Evolutionary conservation across 2,888 invertebrate species (phyloP), one percentile per base, ranked within the genome.

Genomic region (Bellardia pandia): DNA sequence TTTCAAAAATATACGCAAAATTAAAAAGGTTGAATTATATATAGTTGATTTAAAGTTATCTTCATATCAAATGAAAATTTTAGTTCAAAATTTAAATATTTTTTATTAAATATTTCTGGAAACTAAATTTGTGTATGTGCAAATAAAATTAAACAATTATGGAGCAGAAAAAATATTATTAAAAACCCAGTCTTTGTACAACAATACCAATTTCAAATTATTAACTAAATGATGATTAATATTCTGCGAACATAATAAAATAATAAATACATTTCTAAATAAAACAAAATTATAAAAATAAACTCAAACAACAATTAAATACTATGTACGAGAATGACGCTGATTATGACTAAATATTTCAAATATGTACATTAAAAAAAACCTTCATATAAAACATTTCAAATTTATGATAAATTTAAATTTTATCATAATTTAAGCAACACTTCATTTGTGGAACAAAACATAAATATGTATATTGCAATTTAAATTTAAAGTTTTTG

Each of bases 401-500:
- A 37, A 71, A 40, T 51, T 79, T 13, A 58, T 78, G 48, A 45
- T 14, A 58, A 69, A 45, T 40, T n/a, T 64, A 72, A 33, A 75
- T 68, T 33, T 37, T 37, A 37, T 37, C 37, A 37, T 37, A 37
- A 37, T 45, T 81, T 48, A 13, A 60, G 30, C 56, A 69, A 69
- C 48, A 62, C 1, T 13, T 30, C 14, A 13, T 58, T 37, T 56
- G 16, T 0, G 23, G 13, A 23, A 45, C 3, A 6, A 37, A 37
- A 37, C 37, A 37, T 0, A 48, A 14, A 14, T 77, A 62, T 14
- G 62, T 33, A 37, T 42, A n/a, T n/a, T 62, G n/a, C 33, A 60
- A 82, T 60, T 76, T 64, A 9, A 71, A 64, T 71, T 84, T 56
- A 53, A 72, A 83, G 45, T 72, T 84, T 58, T 14, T 72, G 83